Evolutionary conservation across 2,797 vertebrate species (phyloP).

Genomic region (Anolis apletophallus): DNA sequence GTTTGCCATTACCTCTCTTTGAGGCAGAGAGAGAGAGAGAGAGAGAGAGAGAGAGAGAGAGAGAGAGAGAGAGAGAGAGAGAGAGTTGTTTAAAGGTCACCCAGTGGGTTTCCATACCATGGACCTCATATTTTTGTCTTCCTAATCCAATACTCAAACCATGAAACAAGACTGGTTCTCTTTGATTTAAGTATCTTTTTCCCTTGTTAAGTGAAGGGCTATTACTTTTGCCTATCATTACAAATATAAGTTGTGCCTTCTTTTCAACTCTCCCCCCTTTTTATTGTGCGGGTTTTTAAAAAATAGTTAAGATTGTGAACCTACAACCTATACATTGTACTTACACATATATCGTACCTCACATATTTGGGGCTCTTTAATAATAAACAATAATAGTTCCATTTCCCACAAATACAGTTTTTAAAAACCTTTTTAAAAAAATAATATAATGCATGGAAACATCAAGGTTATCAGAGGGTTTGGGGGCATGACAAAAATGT

Average conservation of each 20-base stretch:
- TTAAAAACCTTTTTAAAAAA: conserved; percentile 33
- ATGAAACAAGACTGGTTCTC: too few species aligned
- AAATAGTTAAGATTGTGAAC: neutral
- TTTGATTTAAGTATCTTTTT: too few species aligned
- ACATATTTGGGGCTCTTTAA: neutral
- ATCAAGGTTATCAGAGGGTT: conserved; percentile 25
- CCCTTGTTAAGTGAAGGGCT: too few species aligned
- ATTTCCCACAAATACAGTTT: conserved; percentile 11
- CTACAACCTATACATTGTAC: neutral
- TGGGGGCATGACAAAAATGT: conserved; percentile 35
- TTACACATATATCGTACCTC: neutral
- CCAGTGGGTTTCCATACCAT: too few species aligned
- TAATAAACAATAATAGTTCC: conserved; percentile 12
- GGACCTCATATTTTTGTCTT: too few species aligned
- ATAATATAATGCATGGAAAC: conserved; percentile 1
- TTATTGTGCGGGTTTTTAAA: neutral
- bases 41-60: too few species aligned
- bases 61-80: too few species aligned
- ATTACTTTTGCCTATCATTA: neutral
- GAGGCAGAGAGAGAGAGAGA: too few species aligned
- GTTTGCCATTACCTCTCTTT: too few species aligned
- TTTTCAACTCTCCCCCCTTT: neutral
- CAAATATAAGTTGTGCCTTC: neutral
- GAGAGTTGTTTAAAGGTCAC: too few species aligned
- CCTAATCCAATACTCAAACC: too few species aligned